phyloP scores from a whole-genome alignment of 2,113 vertebrate genomes.

The Salvator merianae region DNA sequence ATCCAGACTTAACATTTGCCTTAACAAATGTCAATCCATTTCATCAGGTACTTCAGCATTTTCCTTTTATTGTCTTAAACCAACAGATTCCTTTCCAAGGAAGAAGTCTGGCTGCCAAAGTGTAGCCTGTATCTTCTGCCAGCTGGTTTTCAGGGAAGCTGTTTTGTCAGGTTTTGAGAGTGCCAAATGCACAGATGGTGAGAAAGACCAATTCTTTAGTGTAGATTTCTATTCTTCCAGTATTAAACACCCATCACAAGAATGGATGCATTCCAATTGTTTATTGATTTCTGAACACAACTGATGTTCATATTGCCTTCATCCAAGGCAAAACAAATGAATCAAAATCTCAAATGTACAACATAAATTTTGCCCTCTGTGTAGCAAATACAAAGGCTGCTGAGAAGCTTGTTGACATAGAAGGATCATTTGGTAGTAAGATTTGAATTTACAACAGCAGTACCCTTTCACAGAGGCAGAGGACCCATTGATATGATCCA shows the following conservation, averaged over 20 bases:
- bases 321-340: slow-evolving; percentile 28
- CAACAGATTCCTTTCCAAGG: slow-evolving; percentile 23
- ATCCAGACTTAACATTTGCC: slow-evolving; percentile 27
- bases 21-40: background rate
- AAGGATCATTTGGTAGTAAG: no score
- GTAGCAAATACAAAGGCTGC: background rate
- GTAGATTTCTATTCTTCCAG: slow-evolving; percentile 20
- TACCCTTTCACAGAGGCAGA: no score
- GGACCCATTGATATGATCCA: no score
- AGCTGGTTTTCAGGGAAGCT: slow-evolving; percentile 53
- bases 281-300: slow-evolving; percentile 41
- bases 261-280: slow-evolving; percentile 27
- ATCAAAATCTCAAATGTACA: slow-evolving; percentile 23
- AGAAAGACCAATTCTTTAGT: slow-evolving; percentile 18
- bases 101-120: slow-evolving; percentile 45
- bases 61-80: slow-evolving; percentile 33
- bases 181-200: slow-evolving; percentile 65
- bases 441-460: no score
- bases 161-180: slow-evolving; percentile 41
- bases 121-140: slow-evolving; percentile 26
- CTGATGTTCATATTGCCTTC: background rate
- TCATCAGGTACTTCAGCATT: slow-evolving; percentile 1
- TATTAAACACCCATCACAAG: slow-evolving; percentile 37
- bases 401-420: no score
- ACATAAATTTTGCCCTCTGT: slow-evolving; percentile 33